phyloP scores from a whole-genome alignment of 2,888 invertebrate genomes.

The Tricholauxania praeusta region DNA sequence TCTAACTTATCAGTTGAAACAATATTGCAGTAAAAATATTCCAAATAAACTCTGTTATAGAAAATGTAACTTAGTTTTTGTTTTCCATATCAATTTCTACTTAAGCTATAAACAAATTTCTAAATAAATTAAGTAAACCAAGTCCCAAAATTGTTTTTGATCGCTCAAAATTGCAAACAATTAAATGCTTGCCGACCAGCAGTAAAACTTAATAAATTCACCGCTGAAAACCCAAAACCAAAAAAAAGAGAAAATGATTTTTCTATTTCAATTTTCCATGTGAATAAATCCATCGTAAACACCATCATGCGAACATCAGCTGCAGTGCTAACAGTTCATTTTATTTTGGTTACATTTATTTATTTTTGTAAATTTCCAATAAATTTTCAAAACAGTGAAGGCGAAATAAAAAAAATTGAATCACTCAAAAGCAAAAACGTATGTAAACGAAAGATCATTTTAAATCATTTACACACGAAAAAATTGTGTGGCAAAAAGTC shows the following conservation, averaged over 20 bases:
- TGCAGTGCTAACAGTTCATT: background rate
- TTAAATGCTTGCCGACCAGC: background rate
- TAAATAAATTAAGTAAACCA: no score
- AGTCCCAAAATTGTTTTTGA: no score
- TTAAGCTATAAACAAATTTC: no score
- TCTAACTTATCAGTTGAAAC: no score
- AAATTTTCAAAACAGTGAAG: conserved; percentile 9
- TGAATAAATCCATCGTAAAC: conserved; percentile 55
- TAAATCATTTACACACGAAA: conserved; percentile 38
- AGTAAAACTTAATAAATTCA: background rate
- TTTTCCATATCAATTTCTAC: no score
- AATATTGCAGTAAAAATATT: no score
- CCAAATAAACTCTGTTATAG: no score
- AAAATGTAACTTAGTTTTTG: no score
- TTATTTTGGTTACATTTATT: background rate
- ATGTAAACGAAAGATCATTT: conserved; percentile 20
- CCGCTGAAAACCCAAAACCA: background rate
- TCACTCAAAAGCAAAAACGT: no score
- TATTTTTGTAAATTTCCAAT: background rate
- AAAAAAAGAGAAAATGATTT: background rate
- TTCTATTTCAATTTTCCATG: conserved; percentile 57
- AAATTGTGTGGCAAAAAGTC: conserved; percentile 30
- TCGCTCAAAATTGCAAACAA: conserved; percentile 38
- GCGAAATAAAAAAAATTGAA: no score
- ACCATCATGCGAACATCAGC: background rate